Conservation (phyloP, 2,797 vertebrate species). For the Platalea minor region DNA sequence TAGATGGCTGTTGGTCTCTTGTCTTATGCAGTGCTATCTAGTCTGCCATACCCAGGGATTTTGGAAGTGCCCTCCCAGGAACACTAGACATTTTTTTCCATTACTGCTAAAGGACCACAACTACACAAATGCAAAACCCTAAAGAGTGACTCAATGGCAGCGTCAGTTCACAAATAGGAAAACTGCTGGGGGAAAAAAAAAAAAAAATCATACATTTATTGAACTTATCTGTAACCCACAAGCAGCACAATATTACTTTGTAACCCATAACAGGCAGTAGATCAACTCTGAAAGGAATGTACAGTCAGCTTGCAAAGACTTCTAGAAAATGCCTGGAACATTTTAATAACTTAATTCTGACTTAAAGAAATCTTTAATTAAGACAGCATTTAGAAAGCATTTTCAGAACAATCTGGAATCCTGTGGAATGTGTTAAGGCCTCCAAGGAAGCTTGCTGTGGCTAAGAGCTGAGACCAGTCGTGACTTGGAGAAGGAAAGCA, state of each 20-base stretch:
- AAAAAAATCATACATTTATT: background rate
- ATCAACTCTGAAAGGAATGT: conserved; percentile 58
- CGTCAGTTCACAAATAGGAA: conserved; percentile 41
- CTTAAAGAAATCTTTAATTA: conserved; percentile 67
- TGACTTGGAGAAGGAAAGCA: background rate
- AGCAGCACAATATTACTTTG: conserved; percentile 34
- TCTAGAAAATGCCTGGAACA: conserved; percentile 53
- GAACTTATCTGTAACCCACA: background rate
- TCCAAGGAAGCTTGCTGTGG: background rate
- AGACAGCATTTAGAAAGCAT: conserved; percentile 58
- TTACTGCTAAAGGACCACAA: background rate
- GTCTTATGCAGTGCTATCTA: background rate
- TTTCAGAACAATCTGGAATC: conserved; percentile 60
- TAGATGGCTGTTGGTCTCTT: background rate
- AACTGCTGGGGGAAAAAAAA: background rate
- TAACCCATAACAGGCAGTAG: conserved; percentile 1
- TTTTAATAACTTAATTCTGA: conserved; percentile 64
- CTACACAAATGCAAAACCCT: background rate
- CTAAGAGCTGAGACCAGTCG: background rate
- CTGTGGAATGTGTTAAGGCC: conserved; percentile 39
- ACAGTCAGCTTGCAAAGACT: conserved; percentile 45
- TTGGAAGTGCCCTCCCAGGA: background rate
- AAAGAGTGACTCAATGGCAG: conserved; percentile 20
- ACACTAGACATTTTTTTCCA: background rate
- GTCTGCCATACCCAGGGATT: background rate